A percentile compares a stretch with the other conserved stretches of the same genome.
These are phyloP conservation scores for Acanthis flammea DNA, from an alignment of 2,797 vertebrate genomes.

Conservation along the genomic window DNA sequence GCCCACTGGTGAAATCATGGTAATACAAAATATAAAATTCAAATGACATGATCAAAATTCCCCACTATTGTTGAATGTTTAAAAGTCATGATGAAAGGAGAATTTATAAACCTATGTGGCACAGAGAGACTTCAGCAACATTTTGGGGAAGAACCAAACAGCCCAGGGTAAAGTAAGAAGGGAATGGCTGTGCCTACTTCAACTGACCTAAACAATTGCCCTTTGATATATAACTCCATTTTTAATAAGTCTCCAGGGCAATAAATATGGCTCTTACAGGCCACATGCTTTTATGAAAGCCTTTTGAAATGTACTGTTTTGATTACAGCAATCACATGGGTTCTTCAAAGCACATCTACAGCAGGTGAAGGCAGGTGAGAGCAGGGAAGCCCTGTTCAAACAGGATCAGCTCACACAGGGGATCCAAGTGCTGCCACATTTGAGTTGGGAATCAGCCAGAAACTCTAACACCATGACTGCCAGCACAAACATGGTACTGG, in stretches of 20 bases:
- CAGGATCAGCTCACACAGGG: background rate
- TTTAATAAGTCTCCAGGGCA: background rate
- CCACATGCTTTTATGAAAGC: background rate
- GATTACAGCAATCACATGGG: background rate
- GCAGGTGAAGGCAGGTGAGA: background rate
- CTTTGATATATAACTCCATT: background rate
- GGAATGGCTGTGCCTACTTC: background rate
- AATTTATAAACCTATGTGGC: background rate
- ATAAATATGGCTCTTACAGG: background rate
- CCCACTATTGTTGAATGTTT: background rate
- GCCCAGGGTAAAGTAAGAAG: background rate
- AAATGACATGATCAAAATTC: background rate
- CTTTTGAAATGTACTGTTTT: background rate
- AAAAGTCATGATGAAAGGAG: fast-evolving
- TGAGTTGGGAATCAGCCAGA: background rate
- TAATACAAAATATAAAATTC: background rate
- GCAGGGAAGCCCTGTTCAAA: background rate
- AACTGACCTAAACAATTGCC: background rate
- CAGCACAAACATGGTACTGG: background rate
- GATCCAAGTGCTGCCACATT: background rate
- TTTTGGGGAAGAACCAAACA: background rate
- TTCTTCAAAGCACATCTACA: background rate
- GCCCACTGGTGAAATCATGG: background rate
- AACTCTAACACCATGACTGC: background rate
- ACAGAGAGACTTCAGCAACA: background rate